Evolutionary conservation across 2,797 vertebrate genomes (phyloP), one percentile per base, ranked within the genome.

Genomic region (Otolemur crassicaudatus): DNA sequence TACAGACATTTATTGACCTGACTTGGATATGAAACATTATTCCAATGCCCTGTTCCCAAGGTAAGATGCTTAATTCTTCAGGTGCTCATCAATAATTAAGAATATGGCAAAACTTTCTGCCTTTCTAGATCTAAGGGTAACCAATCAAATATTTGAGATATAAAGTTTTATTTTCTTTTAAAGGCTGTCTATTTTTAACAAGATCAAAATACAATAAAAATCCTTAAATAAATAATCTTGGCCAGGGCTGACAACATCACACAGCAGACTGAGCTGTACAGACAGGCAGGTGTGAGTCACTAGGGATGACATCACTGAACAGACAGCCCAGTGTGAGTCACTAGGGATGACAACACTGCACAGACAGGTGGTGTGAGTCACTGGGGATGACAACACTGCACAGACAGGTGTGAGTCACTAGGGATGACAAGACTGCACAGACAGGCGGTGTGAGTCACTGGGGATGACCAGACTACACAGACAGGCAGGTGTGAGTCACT

Each of bases 151-250:
- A 94, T 73, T 56, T 90, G 31, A 91, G 56, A 94, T 79, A 94
- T 70, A 73, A 93, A 90, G 63, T 93, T 31, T 79, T 53, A 91
- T n/a, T 89, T 94, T 73, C 25, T 94, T 10, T n/a, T 58, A 90
- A 77, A 81, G 87, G 46, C 13, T 86, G 85, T 70, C n/a, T 67
- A 56, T 85, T 56, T 80, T 82, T 89, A 83, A 27, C 23, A 89
- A 89, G 49, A 86, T 92, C 5, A 82, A 80, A 94, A 81, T 65
- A 58, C 1, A 88, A 40, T 37, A 9, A 12, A 83, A 92, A 95
- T 22, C 79, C 22, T 94, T 46, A 29, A 87, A 16, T 23, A 88
- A 82, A 22, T 56, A 94, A 81, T 2, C 65, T 93, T 75, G 88
- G 40, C n/a, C 83, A 94, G n/a, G 4, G 7, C 61, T 91, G 60